A percentile compares a stretch with the other conserved stretches of the same genome.
These are phyloP conservation scores for Copidosoma floridanum DNA, from an alignment of 1,140 invertebrate genomes.

Conservation along the genomic window DNA sequence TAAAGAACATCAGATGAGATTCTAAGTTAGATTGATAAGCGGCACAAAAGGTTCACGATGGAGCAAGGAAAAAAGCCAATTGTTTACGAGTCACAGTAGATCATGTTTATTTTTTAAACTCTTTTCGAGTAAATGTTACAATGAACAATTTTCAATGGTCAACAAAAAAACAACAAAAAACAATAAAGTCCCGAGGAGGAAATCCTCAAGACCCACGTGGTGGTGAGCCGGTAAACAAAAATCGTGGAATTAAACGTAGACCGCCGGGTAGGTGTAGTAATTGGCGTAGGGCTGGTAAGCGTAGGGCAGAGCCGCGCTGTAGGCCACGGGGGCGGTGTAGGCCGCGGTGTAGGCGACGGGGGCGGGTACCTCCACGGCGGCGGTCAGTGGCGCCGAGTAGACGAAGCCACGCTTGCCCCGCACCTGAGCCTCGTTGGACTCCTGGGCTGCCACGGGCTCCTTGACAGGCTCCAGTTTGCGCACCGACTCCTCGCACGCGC, in stretches of 20 bases:
- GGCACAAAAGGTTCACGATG: too few relatives aligned
- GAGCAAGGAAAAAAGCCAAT: too few relatives aligned
- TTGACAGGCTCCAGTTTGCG: conserved; percentile 6
- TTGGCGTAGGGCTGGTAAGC: conserved; percentile 14
- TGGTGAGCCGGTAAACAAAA: too few relatives aligned
- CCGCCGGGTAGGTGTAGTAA: conserved; percentile 15
- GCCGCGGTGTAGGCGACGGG: conserved; percentile 4
- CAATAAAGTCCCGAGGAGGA: too few relatives aligned
- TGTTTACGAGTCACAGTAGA: too few relatives aligned
- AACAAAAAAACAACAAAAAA: too few relatives aligned
- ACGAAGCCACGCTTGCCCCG: conserved; percentile 9
- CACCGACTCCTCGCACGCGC: background rate
- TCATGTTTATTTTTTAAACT: too few relatives aligned
- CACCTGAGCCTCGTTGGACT: background rate
- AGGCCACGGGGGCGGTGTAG: conserved; percentile 3
- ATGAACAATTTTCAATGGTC: too few relatives aligned
- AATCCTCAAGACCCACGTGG: too few relatives aligned
- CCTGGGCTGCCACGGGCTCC: background rate
- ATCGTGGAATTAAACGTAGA: conserved; percentile 24
- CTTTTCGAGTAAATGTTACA: too few relatives aligned
- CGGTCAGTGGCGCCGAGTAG: background rate
- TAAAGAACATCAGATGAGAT: too few relatives aligned
- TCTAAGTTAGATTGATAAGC: too few relatives aligned
- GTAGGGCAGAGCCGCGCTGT: conserved; percentile 11
- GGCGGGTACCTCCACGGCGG: background rate